Evolutionary conservation across 2,888 invertebrate genomes (phyloP), one percentile per base, ranked within the genome.

Genomic region (Timema podura): DNA sequence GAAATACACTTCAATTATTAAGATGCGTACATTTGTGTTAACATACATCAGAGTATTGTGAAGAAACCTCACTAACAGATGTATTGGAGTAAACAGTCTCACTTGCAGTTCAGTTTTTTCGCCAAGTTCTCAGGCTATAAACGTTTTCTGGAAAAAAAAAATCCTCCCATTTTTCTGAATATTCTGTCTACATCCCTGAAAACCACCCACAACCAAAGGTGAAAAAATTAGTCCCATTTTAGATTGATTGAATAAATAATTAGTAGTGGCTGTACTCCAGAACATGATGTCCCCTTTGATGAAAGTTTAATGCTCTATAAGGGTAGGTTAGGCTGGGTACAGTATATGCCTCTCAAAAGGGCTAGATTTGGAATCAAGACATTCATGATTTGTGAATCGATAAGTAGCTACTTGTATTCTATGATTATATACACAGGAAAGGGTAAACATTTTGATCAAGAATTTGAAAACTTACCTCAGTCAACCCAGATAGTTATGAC

Each of bases 21-120:
- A 59, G 44, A 59, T 59, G 5, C 15, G 11, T 16, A 16, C 11
- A 59, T 59, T 59, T 16, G 16, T 16, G 30, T 59, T 10, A 16
- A 44, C 11, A 16, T 59, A 44, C 59, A 44, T 59, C 59, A 59
- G 30, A 59, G 59, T 16, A 59, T 59, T 16, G 15, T 59, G 15
- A 59, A 59, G 11, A 59, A 59, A 16, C 59, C 59, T 10, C 8
- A 59, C 11, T 59, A 59, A 16, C 59, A 59, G 16, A 6, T 15
- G 59, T 59, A 59, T 59, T 59, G 59, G 59, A 59, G 16, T 16
- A 59, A 59, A 11, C 15, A 59, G 44, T 30, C n/a, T 16, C 30
- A 16, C 57, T 57, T 57, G 57, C 2, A 59, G 44, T 44, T 16
- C 30, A 16, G 9, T 59, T 16, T 59, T 59, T 11, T 15, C 5